Evolutionary conservation across 2,797 vertebrate species (phyloP).

Genomic region (Chelonia mydas): DNA sequence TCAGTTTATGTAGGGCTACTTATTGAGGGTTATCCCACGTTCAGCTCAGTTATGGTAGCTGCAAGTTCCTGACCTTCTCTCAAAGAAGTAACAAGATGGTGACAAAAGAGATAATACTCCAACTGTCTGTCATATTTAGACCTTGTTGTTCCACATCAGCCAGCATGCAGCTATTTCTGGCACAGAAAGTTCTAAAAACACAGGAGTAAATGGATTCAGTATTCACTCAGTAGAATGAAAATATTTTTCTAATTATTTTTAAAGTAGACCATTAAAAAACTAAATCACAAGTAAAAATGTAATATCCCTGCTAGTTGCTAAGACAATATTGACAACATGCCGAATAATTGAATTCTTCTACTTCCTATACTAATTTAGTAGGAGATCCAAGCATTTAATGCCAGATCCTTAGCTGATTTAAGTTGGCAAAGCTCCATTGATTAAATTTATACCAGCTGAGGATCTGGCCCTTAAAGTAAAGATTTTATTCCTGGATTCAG

Average conservation of each 20-base stretch:
- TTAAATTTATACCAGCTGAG: neutral
- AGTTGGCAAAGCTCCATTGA: neutral
- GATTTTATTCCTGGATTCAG: neutral
- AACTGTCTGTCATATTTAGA: constrained; percentile 60
- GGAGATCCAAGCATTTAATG: neutral
- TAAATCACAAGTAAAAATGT: neutral
- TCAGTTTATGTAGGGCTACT: neutral
- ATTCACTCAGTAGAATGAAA: constrained; percentile 15
- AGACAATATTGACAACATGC: neutral
- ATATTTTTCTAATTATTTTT: constrained; percentile 56
- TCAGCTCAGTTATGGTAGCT: constrained; percentile 44
- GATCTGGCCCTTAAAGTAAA: neutral
- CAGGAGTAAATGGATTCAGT: constrained; percentile 36
- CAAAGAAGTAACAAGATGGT: constrained; percentile 16
- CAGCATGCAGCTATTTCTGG: neutral
- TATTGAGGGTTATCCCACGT: constrained; percentile 32
- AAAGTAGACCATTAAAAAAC: constrained; percentile 39
- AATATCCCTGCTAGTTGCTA: neutral
- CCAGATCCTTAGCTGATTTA: neutral
- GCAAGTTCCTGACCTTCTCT: neutral
- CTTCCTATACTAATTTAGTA: neutral
- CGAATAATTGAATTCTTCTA: neutral
- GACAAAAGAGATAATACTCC: constrained; percentile 46
- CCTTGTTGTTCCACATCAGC: neutral
- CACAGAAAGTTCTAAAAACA: neutral